Conservation (phyloP, 2,888 invertebrate species). For the Coelinius sp. region DNA sequence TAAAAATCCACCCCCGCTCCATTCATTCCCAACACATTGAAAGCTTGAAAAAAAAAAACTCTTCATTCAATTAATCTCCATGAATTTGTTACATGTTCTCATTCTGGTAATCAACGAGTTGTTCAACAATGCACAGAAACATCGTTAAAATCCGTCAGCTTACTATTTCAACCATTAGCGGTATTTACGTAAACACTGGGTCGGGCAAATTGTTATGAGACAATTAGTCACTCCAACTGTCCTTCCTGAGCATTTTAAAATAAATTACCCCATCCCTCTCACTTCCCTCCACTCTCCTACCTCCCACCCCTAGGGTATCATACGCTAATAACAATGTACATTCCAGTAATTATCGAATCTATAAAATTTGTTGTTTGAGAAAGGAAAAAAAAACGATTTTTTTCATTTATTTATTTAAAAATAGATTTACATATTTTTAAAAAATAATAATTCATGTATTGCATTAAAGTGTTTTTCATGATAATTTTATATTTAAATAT, state of each 20-base stretch:
- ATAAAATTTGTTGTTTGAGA: no score
- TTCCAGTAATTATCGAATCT: not conserved
- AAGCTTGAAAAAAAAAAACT: not conserved
- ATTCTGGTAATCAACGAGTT: not conserved
- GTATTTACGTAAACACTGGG: slow-evolving; percentile 10
- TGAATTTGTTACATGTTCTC: not conserved
- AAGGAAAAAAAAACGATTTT: no score
- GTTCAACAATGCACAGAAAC: not conserved
- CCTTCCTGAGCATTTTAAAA: slow-evolving; percentile 4
- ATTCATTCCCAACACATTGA: no score
- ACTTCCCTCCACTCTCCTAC: not conserved
- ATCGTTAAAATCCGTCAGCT: not conserved
- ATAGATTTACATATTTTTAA: no score
- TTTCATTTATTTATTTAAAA: no score
- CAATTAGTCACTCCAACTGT: slow-evolving; percentile 10
- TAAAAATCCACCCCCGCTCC: no score
- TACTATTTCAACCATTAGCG: slow-evolving; percentile 4
- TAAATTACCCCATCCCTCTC: not conserved
- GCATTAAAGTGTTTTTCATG: not conserved
- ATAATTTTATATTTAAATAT: no score
- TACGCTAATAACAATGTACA: slow-evolving; percentile 4
- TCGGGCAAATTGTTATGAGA: slow-evolving; percentile 7
- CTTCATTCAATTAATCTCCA: not conserved
- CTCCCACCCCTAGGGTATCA: not conserved
- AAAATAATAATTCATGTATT: not conserved